Evolutionary conservation across 2,888 invertebrate species (phyloP), one percentile per base, ranked within the genome.

Genomic region (Acanthococcus lagerstroemiae): DNA sequence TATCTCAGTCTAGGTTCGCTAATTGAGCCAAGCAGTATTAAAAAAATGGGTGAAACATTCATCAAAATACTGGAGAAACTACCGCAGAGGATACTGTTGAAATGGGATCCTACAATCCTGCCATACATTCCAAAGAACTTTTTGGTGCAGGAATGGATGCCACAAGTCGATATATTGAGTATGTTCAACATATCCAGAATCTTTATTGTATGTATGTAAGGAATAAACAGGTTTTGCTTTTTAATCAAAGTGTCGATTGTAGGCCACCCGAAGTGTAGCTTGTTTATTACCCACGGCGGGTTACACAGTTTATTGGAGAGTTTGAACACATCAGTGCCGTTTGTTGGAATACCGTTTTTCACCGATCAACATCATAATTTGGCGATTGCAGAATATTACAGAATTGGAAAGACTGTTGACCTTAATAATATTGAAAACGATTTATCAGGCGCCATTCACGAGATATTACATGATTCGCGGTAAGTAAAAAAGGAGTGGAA

Each of bases 1-100:
- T 67, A 46, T 52, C 30, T 68, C 4, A 68, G 68, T 50, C 57
- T 68, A 9, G 68, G 68, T 24, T 45, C 68, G 1, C 1, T 61
- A 0, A 27, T 68, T 9, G 50, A 60, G 12, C 66, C 66, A 0
- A 17, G 54, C 17, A 46, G 61, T 27, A 30, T 63, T 1, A 22
- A 66, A 17, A 50, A 46, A 3, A 50, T 46, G n/a, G 45, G 60
- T 6, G 17, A 61, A 2, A 37, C 27, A 21, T 55, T 68, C 27
- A 24, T 66, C 1, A 25, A n/a, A 1, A 56, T 56, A 21, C 17
- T 67, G 6, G 26, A 46, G 6, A 44, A 17, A 52, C 52, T 68
- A 19, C 65, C 65, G 52, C 67, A 68, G 48, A 65, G 56, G 27
- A 21, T 67, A 2, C 61, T 68, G 9, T 0, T 68, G 3, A 68